Evolutionary conservation across 2,888 invertebrate genomes (phyloP).

Genomic region (Molorchus minor): DNA sequence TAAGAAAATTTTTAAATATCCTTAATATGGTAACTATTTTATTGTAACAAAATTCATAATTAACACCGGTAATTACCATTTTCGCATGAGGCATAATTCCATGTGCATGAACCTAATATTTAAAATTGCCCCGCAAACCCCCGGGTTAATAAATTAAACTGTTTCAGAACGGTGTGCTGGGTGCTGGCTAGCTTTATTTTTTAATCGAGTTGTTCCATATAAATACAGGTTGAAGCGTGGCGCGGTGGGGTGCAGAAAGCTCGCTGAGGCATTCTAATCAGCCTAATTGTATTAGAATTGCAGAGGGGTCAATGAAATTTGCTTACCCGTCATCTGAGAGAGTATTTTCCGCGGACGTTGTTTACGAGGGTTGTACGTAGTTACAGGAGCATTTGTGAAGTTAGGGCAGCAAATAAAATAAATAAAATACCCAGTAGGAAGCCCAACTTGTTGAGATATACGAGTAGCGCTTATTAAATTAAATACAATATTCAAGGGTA

Average conservation of each 20-base stretch:
- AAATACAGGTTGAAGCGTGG: constrained; percentile 6
- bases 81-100: not conserved
- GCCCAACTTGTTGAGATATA: too few species aligned
- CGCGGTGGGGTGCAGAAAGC: too few species aligned
- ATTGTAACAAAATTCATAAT: constrained; percentile 4
- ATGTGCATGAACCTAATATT: constrained; percentile 13
- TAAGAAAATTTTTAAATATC: too few species aligned
- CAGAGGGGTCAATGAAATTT: constrained; percentile 12
- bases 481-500: too few species aligned
- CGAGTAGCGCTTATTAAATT: too few species aligned
- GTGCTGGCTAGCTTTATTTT: constrained; percentile 19
- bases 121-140: constrained; percentile 4
- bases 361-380: too few species aligned
- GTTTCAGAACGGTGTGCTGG: constrained; percentile 6
- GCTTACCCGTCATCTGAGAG: not conserved
- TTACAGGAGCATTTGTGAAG: too few species aligned
- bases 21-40: too few species aligned
- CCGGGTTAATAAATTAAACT: constrained; percentile 17
- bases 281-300: constrained; percentile 23
- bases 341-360: too few species aligned
- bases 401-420: too few species aligned
- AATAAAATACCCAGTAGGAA: too few species aligned
- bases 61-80: constrained; percentile 10
- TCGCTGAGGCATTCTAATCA: constrained; percentile 11
- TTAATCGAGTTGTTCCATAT: constrained; percentile 17